Evolutionary conservation across 1,140 invertebrate genomes (phyloP).

Genomic region (Drosophila setifemur): DNA sequence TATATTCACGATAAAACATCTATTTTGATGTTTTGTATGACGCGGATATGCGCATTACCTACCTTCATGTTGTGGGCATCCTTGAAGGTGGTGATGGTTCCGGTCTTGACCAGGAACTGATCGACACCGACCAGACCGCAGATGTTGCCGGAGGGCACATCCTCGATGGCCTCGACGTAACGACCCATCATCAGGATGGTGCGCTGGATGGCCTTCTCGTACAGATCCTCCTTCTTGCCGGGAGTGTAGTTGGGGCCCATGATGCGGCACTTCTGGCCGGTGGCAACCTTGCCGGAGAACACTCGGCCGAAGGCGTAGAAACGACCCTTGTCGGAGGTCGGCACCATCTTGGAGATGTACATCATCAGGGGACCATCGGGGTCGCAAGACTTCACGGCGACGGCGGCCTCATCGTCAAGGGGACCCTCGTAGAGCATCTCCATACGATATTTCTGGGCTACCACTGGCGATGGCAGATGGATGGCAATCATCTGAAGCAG

Average conservation of each 20-base stretch:
- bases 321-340: conserved; percentile 99
- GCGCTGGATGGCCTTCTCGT: conserved; percentile 99
- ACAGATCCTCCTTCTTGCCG: conserved; percentile 99
- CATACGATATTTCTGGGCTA: conserved; percentile 99
- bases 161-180: conserved; percentile 99
- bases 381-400: conserved; percentile 96
- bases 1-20: no score
- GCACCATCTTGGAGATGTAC: conserved; percentile 99
- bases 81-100: conserved; percentile 99
- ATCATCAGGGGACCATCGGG: conserved; percentile 99
- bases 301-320: conserved; percentile 99
- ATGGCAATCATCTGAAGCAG: conserved; percentile 99
- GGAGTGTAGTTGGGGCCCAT: conserved; percentile 99
- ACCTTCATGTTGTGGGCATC: conserved; percentile 99
- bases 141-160: conserved; percentile 99
- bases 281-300: conserved; percentile 96
- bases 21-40: no score
- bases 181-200: conserved; percentile 99
- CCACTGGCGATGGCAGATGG: conserved; percentile 99
- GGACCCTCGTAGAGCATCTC: conserved; percentile 99
- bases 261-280: conserved; percentile 98
- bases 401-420: conserved; percentile 97
- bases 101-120: conserved; percentile 99
- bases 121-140: conserved; percentile 99
- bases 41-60: no score